Evolutionary conservation across 2,113 vertebrate genomes (phyloP), one percentile per base, ranked within the genome.

Genomic region (Circaetus gallicus): DNA sequence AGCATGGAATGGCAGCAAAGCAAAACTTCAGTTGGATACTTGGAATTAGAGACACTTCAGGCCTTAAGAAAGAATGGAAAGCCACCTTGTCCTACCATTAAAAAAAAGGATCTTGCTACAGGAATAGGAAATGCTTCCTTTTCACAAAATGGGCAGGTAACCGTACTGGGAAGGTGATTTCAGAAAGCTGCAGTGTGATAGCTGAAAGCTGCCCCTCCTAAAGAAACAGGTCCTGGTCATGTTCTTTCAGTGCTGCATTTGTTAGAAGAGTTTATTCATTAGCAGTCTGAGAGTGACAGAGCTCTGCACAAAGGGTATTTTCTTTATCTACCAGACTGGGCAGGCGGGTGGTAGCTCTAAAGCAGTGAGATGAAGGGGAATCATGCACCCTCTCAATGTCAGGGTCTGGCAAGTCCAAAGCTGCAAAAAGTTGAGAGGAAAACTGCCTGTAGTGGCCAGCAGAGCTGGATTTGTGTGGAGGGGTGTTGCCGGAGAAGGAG

Each of bases 351-450:
- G 4, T 21, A 80, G 36, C 29, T 74, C 40, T 58, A 15, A 80
- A 89, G 66, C 42, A 76, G 29, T 38, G 67, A 63, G 42, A 58
- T 78, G n/a, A 66, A 82, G 29, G 12, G 26, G 21, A 49, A 42
- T 66, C 16, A 6, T 42, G n/a, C 29, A 71, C 0, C 0, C 14
- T 9, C 9, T 53, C 36, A 16, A 1, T 38, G 34, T 43, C 28
- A 71, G 40, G 9, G 18, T 43, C 40, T 61, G 10, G 6, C 56
- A 91, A 40, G 34, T 72, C 25, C 55, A 82, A 91, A 56, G 29
- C 28, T 69, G 24, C 32, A 59, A 78, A 47, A 79, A 50, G 10
- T 34, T 88, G 28, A 82, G 21, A 18, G 21, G 25, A 4, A 73
- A 81, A 50, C 12, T 69, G 42, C 10, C 36, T 73, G 16, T 17